A percentile compares a stretch with the other conserved stretches of the same genome.
Conservation (phyloP, 2,113 vertebrate genomes). For the Acanthochromis polyacanthus region DNA sequence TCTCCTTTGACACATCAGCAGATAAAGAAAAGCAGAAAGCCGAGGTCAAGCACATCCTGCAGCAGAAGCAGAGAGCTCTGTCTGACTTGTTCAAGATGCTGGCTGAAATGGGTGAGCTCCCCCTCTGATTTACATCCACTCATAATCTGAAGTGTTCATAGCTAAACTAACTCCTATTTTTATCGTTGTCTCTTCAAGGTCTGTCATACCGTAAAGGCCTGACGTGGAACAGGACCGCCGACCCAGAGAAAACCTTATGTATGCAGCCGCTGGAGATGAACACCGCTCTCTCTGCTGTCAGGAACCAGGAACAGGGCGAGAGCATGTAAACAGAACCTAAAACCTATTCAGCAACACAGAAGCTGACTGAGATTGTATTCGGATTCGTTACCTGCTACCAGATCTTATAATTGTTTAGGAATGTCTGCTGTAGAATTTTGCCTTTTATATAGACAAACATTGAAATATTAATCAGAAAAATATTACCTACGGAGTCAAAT, state of each 20-base stretch:
- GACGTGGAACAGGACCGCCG: conserved; percentile 86
- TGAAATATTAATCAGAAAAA: too few relatives aligned
- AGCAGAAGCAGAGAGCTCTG: conserved; percentile 95
- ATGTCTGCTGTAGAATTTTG: too few relatives aligned
- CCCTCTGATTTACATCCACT: not conserved
- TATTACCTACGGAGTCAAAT: too few relatives aligned
- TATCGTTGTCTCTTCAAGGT: conserved; percentile 77
- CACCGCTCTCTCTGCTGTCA: conserved; percentile 81
- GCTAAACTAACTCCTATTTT: not conserved
- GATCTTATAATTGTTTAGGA: too few relatives aligned
- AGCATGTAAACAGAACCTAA: conserved; percentile 76
- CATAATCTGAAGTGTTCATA: accelerated
- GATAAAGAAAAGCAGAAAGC: conserved; percentile 93
- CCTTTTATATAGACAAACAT: too few relatives aligned
- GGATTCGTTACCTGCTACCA: too few relatives aligned
- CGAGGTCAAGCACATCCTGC: conserved; percentile 94
- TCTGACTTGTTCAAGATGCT: conserved; percentile 96
- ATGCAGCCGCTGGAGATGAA: conserved; percentile 90
- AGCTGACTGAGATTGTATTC: too few relatives aligned
- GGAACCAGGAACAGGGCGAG: conserved; percentile 74
- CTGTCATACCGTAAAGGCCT: conserved; percentile 96
- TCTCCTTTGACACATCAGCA: conserved; percentile 85
- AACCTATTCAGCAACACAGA: not conserved
- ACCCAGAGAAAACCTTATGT: conserved; percentile 85
- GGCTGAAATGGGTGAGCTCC: conserved; percentile 74